Conservation (phyloP, 2,888 invertebrate genomes). For the Idaea dimidiata region DNA sequence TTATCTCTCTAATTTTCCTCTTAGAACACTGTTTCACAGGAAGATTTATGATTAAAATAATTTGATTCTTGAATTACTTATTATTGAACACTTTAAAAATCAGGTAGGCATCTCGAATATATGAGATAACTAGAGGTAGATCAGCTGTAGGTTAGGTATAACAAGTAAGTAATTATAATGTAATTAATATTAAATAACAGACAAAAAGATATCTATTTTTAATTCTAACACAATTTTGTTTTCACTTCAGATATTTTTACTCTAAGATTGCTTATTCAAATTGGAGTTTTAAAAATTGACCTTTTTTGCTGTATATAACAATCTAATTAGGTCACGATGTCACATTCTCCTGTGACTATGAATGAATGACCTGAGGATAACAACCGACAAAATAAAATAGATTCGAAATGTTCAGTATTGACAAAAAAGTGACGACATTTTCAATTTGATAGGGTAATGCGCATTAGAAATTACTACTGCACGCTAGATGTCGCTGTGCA, state of each 20-base stretch:
- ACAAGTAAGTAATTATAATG: too few species aligned
- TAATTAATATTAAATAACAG: constrained; percentile 19
- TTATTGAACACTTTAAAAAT: constrained; percentile 16
- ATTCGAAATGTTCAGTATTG: not conserved
- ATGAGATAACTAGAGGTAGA: not conserved
- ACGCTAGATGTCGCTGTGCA: not conserved
- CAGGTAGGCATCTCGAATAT: constrained; percentile 19
- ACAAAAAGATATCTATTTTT: constrained; percentile 22
- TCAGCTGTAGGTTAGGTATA: too few species aligned
- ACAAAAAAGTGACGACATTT: constrained; percentile 13
- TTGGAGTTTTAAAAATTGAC: constrained; percentile 32
- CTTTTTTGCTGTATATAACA: constrained; percentile 23
- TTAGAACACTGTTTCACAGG: not conserved
- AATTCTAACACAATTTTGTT: constrained; percentile 6
- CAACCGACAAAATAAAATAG: constrained; percentile 34
- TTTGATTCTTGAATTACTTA: constrained; percentile 3
- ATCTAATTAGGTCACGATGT: constrained; percentile 52
- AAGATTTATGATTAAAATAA: constrained; percentile 4
- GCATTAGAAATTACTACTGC: constrained; percentile 26
- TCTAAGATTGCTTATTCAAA: constrained; percentile 9
- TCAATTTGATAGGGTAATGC: constrained; percentile 47
- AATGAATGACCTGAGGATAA: constrained; percentile 52
- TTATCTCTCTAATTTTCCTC: not conserved
- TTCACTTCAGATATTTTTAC: not conserved
- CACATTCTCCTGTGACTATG: constrained; percentile 48